These are phyloP conservation scores for Erinaceus europaeus DNA, from an alignment of 2,113 vertebrate species.

Conservation along the genomic window DNA sequence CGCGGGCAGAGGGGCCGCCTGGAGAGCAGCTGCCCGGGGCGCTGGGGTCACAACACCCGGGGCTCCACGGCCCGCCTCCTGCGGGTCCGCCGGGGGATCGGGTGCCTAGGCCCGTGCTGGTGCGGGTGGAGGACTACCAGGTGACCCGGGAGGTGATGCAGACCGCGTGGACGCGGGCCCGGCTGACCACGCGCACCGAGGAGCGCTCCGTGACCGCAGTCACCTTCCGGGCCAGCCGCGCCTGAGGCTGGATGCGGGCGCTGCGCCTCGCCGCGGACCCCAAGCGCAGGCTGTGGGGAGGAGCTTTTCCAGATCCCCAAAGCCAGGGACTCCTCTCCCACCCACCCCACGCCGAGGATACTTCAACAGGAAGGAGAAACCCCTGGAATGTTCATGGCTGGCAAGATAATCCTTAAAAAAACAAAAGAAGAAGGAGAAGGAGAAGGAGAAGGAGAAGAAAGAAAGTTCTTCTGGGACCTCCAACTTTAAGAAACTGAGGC, in stretches of 20 bases:
- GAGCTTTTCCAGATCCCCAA: too few relatives aligned
- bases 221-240: constrained; percentile 37
- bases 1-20: neutral
- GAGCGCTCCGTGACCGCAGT: constrained; percentile 53
- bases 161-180: constrained; percentile 38
- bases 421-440: neutral
- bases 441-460: neutral
- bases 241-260: neutral
- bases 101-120: constrained; percentile 24
- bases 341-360: too few relatives aligned
- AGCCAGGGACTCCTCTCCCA: too few relatives aligned
- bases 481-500: neutral
- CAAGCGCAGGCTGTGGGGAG: too few relatives aligned
- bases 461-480: neutral
- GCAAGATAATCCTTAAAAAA: neutral
- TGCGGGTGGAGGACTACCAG: constrained; percentile 65
- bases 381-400: neutral
- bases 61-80: neutral
- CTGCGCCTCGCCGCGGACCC: neutral
- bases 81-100: neutral
- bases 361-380: too few relatives aligned
- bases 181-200: constrained; percentile 45
- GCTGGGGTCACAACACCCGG: neutral
- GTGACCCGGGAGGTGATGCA: constrained; percentile 49
- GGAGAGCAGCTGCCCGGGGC: neutral